Evolutionary conservation across 92 coral and sea anemone genomes (phyloP).

Genomic region (Metridium senile): DNA sequence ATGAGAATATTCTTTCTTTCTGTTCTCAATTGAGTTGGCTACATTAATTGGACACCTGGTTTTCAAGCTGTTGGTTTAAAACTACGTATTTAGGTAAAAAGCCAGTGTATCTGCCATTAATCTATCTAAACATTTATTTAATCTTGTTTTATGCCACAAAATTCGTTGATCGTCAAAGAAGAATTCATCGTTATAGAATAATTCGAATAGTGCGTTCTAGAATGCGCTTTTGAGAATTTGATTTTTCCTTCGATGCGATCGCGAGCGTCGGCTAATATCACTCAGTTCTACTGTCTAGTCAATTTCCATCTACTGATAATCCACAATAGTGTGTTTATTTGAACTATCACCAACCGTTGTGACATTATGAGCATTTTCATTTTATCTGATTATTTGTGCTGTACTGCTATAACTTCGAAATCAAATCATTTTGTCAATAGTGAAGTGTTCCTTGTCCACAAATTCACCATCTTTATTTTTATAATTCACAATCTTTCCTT

Average conservation of each 20-base stretch:
- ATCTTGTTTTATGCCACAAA: not conserved
- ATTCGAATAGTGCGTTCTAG: not conserved
- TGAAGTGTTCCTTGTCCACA: no score
- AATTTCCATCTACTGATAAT: not conserved
- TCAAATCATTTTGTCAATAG: not conserved
- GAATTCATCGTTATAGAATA: not conserved
- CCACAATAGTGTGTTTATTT: not conserved
- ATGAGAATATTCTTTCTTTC: not conserved
- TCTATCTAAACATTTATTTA: not conserved
- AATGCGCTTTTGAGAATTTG: not conserved
- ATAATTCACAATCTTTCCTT: no score
- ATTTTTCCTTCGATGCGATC: not conserved
- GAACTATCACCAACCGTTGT: not conserved
- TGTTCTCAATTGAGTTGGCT: not conserved
- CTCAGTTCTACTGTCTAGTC: not conserved
- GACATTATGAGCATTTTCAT: not conserved
- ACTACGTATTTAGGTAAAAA: not conserved
- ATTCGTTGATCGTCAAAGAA: not conserved
- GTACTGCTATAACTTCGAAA: no score
- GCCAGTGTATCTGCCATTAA: not conserved
- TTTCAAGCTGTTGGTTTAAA: not conserved
- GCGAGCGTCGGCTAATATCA: not conserved
- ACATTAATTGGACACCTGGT: conserved; percentile 7
- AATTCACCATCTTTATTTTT: no score
- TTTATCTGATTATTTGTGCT: not conserved